Evolutionary conservation across 2,888 invertebrate species (phyloP), one percentile per base, ranked within the genome.

Genomic region (Gymnocheta viridis): DNA sequence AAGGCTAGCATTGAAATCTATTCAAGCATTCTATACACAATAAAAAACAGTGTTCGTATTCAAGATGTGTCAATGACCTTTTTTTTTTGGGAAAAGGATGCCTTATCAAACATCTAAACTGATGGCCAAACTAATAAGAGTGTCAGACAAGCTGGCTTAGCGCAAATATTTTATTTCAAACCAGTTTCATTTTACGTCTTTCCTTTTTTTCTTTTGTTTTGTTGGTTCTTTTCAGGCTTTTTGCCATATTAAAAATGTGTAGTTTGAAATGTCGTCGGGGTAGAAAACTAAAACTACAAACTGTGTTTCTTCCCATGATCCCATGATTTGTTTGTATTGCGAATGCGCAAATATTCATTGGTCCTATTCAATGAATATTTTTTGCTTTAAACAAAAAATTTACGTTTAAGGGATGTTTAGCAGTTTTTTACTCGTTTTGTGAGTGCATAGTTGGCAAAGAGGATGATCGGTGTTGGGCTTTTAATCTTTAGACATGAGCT

Each of bases 111-210:
- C 69, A 78, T 24, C 47, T 47, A 58, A 51, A 64, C 27, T 60
- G 51, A 64, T 64, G 44, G 54, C 79, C 79, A 72, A 72, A 79
- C 56, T 56, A 22, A 60, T 44, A 17, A 58, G 80, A 38, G 17
- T 66, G 60, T 0, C 54, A 64, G 77, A 69, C 77, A 78, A 78
- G 69, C 60, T 64, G 62, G 62, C 62, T 70, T 79, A 79, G 32
- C 54, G 76, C 35, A 66, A 76, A 76, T 76, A 76, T 76, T 76
- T 76, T 17, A 58, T 56, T 47, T 19, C 51, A 79, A 79, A 79
- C 78, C 70, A 70, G 78, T 79, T 78, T 79, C 27, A 35, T 24
- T 79, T 79, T 62, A 70, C 51, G 70, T 70, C 41, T 60, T 66
- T 56, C 24, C 27, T 24, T 41, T n/a, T 4, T 70, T 7, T 56